These are phyloP conservation scores for Apteryx mantelli DNA, from an alignment of 2,113 vertebrate species.

Conservation along the genomic window DNA sequence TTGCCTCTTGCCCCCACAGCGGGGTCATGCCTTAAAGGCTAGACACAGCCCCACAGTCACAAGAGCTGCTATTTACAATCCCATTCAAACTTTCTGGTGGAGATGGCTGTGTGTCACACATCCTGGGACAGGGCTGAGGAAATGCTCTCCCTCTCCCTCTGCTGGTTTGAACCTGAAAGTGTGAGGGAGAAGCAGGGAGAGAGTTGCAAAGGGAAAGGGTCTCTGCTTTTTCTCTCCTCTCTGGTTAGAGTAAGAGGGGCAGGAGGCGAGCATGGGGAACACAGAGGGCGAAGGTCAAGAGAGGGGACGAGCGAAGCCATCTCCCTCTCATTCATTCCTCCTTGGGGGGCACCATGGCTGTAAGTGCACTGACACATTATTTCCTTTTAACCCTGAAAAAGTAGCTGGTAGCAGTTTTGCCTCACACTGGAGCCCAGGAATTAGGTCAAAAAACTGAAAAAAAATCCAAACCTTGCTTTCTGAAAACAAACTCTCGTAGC, in stretches of 20 bases:
- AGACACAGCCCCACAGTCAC: background rate
- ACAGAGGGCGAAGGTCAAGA: background rate
- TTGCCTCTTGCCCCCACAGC: fast-evolving
- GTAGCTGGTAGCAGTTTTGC: background rate
- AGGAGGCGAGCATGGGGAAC: background rate
- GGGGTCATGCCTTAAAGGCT: background rate
- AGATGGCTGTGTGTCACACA: fast-evolving
- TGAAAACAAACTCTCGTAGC: background rate
- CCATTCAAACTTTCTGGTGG: background rate
- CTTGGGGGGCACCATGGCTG: background rate
- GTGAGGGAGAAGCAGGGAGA: background rate
- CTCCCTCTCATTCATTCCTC: background rate
- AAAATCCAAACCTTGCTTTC: background rate
- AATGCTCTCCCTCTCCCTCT: background rate
- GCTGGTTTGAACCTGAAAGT: background rate
- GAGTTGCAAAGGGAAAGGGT: background rate
- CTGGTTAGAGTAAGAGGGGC: background rate
- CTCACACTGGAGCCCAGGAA: background rate
- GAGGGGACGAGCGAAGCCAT: background rate
- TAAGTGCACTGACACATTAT: background rate
- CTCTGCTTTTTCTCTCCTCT: background rate
- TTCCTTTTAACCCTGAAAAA: background rate
- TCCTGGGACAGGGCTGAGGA: background rate
- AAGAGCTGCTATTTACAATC: background rate
- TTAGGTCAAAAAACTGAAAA: background rate